Conservation (phyloP, 2,888 invertebrate species). For the Eucriotettix oculatus region DNA sequence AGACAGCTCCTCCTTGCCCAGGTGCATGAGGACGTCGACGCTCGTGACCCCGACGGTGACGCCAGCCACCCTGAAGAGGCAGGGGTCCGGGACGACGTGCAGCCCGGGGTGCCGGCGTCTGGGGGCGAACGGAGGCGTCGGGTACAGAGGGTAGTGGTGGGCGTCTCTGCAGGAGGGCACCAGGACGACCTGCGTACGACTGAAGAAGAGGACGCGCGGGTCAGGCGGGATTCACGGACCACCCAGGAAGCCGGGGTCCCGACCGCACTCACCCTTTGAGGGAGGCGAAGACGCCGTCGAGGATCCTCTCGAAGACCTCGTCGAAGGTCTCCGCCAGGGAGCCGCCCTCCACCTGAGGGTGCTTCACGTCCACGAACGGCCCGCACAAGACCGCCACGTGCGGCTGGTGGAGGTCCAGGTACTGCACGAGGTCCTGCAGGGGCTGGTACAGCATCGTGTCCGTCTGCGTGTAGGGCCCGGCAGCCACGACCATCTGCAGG, state of each 20-base stretch:
- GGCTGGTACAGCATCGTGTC: slow-evolving; percentile 68
- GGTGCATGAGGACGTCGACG: slow-evolving; percentile 66
- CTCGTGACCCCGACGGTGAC: slow-evolving; percentile 63
- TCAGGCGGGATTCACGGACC: too few relatives aligned
- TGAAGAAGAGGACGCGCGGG: slow-evolving; percentile 13
- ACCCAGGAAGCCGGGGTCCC: too few relatives aligned
- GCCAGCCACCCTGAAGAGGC: slow-evolving; percentile 58
- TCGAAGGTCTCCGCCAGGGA: slow-evolving; percentile 51
- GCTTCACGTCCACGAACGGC: slow-evolving; percentile 63
- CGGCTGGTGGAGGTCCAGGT: slow-evolving; percentile 50
- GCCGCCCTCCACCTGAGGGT: slow-evolving; percentile 41
- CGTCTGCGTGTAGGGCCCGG: slow-evolving; percentile 69
- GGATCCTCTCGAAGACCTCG: slow-evolving; percentile 52
- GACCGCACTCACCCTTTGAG: slow-evolving; percentile 35
- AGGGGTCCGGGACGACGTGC: slow-evolving; percentile 64
- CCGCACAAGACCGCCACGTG: slow-evolving; percentile 70
- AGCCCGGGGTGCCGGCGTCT: slow-evolving; percentile 41
- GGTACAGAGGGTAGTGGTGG: slow-evolving; percentile 63
- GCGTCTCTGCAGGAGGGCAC: slow-evolving; percentile 63
- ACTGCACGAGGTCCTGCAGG: slow-evolving; percentile 53
- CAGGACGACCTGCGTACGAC: slow-evolving; percentile 52
- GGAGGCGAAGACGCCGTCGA: slow-evolving; percentile 45
- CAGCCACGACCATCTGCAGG: slow-evolving; percentile 52
- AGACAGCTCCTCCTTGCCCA: slow-evolving; percentile 63
- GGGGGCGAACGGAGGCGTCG: slow-evolving; percentile 58